Conservation (phyloP, 2,797 vertebrate species). For the Champsocephalus gunnari region DNA sequence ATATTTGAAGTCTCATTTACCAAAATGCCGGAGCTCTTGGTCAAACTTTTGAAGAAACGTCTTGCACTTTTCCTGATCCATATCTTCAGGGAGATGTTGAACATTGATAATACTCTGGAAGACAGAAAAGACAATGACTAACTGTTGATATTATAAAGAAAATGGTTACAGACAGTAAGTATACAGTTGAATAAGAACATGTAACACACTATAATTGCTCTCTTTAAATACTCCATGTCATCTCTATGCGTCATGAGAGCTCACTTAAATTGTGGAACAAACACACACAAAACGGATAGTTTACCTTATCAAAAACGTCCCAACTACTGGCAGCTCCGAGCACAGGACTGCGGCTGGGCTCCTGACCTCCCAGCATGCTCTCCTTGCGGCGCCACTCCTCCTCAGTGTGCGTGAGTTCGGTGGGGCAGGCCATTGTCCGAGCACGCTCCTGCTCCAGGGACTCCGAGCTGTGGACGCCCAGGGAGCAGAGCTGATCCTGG, state of each 20-base stretch:
- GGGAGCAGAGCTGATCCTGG: slow-evolving; percentile 92
- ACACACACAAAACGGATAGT: not conserved
- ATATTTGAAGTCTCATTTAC: slow-evolving; percentile 81
- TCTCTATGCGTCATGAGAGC: not conserved
- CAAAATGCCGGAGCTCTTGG: slow-evolving; percentile 93
- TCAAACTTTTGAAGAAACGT: slow-evolving; percentile 92
- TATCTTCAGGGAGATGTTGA: slow-evolving; percentile 82
- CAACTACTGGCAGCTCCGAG: slow-evolving; percentile 87
- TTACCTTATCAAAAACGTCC: slow-evolving; percentile 96
- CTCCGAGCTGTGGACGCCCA: slow-evolving; percentile 96
- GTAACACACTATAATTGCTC: not conserved
- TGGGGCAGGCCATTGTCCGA: slow-evolving; percentile 85
- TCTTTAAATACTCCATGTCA: not conserved
- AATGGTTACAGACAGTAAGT: not conserved
- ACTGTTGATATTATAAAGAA: not conserved
- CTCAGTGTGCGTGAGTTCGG: slow-evolving; percentile 90
- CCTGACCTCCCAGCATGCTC: slow-evolving; percentile 88
- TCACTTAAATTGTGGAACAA: not conserved
- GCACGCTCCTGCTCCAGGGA: slow-evolving; percentile 94
- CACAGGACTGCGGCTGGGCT: slow-evolving; percentile 86
- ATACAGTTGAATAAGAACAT: not conserved
- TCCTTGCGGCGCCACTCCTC: slow-evolving; percentile 97
- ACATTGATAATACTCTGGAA: slow-evolving; percentile 95
- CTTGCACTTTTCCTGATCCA: slow-evolving; percentile 88
- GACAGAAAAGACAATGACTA: not conserved